Evolutionary conservation across 1,140 invertebrate genomes (phyloP).

Genomic region (Melitaea cinxia): DNA sequence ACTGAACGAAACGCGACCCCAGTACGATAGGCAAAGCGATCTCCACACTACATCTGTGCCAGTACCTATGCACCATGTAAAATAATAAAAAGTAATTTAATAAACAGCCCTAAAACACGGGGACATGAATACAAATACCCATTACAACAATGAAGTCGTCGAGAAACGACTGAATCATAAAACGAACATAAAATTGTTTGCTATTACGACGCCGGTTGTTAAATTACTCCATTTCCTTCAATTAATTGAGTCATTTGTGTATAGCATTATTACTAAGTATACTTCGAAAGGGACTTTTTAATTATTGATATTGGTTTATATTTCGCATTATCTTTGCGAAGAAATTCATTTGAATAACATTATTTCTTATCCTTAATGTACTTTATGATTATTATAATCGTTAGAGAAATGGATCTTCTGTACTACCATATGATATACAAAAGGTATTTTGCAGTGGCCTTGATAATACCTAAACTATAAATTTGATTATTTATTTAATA

Average conservation of each 20-base stretch:
- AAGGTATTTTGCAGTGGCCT: too few species aligned
- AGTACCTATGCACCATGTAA: neutral
- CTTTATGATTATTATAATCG: too few species aligned
- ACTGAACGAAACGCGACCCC: too few species aligned
- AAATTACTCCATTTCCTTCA: constrained; percentile 18
- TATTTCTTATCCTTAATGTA: too few species aligned
- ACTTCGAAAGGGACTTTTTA: neutral
- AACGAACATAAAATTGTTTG: constrained; percentile 22
- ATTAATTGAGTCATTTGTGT: constrained; percentile 28
- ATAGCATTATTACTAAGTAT: neutral
- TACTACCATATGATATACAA: too few species aligned
- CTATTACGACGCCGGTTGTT: constrained; percentile 14
- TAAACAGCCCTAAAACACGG: constrained; percentile 16
- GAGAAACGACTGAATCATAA: constrained; percentile 18
- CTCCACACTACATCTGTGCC: too few species aligned
- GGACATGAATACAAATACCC: constrained; percentile 26
- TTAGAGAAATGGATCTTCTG: too few species aligned
- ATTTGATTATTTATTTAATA: too few species aligned
- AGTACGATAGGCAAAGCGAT: too few species aligned
- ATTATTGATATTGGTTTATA: neutral
- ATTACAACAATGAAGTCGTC: constrained; percentile 23
- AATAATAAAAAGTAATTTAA: neutral
- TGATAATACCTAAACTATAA: too few species aligned
- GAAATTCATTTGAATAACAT: too few species aligned
- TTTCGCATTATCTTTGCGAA: neutral